Percentiles rank a stretch among this genome's conserved stretches.
These are phyloP conservation scores for Drosophila ezoana DNA, from an alignment of 2,888 invertebrate species.

Conservation along the genomic window DNA sequence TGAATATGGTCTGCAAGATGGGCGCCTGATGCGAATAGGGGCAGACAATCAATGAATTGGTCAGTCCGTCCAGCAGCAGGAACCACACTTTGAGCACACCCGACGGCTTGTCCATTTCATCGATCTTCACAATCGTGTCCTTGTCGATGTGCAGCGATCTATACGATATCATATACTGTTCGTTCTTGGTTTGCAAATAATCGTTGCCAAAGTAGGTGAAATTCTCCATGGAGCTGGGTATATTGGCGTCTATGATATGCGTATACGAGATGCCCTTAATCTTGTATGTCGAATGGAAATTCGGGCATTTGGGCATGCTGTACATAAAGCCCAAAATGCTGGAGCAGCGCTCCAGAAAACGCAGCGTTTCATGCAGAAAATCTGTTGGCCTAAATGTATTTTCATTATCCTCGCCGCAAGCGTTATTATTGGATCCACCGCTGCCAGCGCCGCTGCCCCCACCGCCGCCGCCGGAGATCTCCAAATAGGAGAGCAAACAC, in stretches of 20 bases:
- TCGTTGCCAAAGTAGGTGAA: constrained; percentile 89
- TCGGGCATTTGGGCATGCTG: constrained; percentile 97
- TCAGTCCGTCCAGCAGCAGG: constrained; percentile 93
- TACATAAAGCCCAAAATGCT: constrained; percentile 96
- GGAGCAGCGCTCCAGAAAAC: constrained; percentile 94
- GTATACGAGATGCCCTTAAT: constrained; percentile 91
- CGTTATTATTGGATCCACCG: constrained; percentile 89
- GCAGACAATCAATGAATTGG: constrained; percentile 92
- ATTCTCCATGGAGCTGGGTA: constrained; percentile 90
- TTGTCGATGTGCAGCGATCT: constrained; percentile 85
- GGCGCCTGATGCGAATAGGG: constrained; percentile 95
- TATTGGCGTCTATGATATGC: constrained; percentile 93
- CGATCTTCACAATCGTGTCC: constrained; percentile 85
- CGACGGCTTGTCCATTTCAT: constrained; percentile 90
- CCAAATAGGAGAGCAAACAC: constrained; percentile 90
- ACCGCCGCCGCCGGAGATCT: constrained; percentile 86
- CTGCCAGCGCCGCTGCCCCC: constrained; percentile 88
- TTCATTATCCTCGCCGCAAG: constrained; percentile 83
- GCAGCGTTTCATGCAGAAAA: constrained; percentile 89
- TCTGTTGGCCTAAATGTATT: constrained; percentile 85
- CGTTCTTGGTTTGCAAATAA: constrained; percentile 87
- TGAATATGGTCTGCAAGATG: constrained; percentile 94
- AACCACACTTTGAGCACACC: constrained; percentile 96
- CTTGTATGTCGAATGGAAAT: constrained; percentile 94
- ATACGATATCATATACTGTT: constrained; percentile 87